Conservation (phyloP, 37 sponge, comb jelly and placozoan genomes). For the Eunapius fragilis region DNA sequence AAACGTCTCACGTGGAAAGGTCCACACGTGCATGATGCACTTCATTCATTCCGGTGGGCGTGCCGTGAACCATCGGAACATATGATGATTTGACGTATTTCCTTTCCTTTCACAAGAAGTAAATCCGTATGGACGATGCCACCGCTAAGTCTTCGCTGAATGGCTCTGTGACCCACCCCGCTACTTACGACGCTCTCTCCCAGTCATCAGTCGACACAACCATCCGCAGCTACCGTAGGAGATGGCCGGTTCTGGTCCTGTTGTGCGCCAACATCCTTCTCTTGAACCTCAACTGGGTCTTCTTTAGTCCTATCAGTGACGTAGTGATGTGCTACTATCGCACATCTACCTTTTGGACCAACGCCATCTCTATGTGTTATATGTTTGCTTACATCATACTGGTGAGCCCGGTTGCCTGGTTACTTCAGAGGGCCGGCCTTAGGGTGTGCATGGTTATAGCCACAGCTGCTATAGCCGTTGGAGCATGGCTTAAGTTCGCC, state of each 20-base stretch:
- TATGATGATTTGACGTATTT: not conserved
- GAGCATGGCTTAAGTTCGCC: slow-evolving; percentile 44
- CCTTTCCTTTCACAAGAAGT: not conserved
- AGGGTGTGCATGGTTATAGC: slow-evolving; percentile 5
- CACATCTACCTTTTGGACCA: slow-evolving; percentile 15
- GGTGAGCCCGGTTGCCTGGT: slow-evolving; percentile 19
- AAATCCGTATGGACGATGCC: not conserved
- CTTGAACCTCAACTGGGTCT: slow-evolving; percentile 39
- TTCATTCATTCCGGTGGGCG: not conserved
- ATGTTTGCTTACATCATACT: slow-evolving; percentile 40
- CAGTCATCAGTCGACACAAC: not conserved
- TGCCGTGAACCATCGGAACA: not conserved
- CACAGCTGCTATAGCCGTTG: slow-evolving; percentile 5
- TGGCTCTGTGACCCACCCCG: not conserved
- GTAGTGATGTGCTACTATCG: slow-evolving; percentile 55
- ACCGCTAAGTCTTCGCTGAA: not conserved
- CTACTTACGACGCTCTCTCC: not conserved
- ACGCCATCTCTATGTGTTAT: slow-evolving; percentile 24
- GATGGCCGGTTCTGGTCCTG: slow-evolving; percentile 42
- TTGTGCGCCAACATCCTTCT: slow-evolving; percentile 17
- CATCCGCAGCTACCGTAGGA: slow-evolving; percentile 31
- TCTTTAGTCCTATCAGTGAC: slow-evolving; percentile 31
- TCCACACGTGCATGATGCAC: not conserved
- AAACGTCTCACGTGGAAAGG: not conserved
- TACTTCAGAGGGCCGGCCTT: slow-evolving; percentile 44